phyloP scores from a whole-genome alignment of 2,888 invertebrate species.

The Pristionchus maxplancki region DNA sequence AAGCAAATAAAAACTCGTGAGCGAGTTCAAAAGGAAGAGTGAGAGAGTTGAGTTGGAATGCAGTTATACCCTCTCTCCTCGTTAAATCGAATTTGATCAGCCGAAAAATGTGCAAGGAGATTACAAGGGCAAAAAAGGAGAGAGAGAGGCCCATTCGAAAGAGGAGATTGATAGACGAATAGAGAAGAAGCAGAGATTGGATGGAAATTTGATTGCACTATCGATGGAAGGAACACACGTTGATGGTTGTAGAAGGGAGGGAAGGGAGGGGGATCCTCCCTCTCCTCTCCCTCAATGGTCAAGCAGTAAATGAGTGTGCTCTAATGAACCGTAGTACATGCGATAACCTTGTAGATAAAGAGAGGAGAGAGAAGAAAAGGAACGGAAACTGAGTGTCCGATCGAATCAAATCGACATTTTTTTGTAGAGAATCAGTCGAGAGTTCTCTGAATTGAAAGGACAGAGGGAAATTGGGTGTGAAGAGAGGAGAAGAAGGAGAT shows the following conservation, averaged over 20 bases:
- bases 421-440: not conserved
- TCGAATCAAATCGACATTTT: constrained; percentile 2
- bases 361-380: not conserved
- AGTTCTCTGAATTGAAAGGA: not conserved
- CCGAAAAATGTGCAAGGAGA: not conserved
- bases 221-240: not conserved
- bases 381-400: not conserved
- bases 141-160: not conserved
- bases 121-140: constrained; percentile 29
- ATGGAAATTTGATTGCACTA: constrained; percentile 14
- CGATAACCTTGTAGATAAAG: constrained; percentile 35
- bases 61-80: not conserved
- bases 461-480: constrained; percentile 21
- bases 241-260: not conserved
- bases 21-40: constrained; percentile 11
- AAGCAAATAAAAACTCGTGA: not conserved
- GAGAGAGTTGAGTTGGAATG: constrained; percentile 1
- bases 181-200: not conserved
- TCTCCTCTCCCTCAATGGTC: constrained; percentile 4
- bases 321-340: constrained; percentile 12
- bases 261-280: not conserved
- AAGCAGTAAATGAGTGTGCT: not conserved
- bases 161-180: not conserved
- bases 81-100: constrained; percentile 17
- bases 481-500: not conserved